Evolutionary conservation across 2,888 invertebrate species (phyloP), one percentile per base, ranked within the genome.

Genomic region (Teleiodes luculella): DNA sequence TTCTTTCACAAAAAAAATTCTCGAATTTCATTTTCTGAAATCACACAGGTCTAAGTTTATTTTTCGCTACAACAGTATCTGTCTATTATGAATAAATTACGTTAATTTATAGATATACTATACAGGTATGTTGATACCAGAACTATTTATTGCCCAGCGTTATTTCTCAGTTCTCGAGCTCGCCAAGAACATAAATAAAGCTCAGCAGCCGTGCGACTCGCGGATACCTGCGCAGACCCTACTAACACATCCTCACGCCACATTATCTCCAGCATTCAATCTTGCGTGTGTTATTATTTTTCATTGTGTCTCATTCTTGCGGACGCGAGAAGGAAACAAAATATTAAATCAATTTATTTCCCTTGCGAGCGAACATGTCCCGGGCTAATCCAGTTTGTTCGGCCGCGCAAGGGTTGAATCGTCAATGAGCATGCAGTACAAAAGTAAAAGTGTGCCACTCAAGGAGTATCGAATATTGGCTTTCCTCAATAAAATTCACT

Each of bases 391-490:
- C 82, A 83, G 87, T 87, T 87, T 87, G 86, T 86, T 80, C 82
- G 86, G 80, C 82, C 83, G 86, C 79, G 81, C 86, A 86, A 85
- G 87, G 87, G 87, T 86, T 86, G 87, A 86, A 87, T 88, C 79
- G 77, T 76, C 87, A 87, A 87, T 87, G 87, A 87, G 86, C 69
- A 69, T 74, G 74, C 75, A 78, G 80, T 78, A 81, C 78, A 81
- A 86, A 83, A 80, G 80, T 83, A 80, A 84, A 85, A 83, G 76
- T 79, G 78, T 78, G 76, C 76, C 76, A 72, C 72, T 76, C 71
- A 72, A 75, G 72, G 72, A 71, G 78, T 81, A 83, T 80, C 78
- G 77, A 78, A 78, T 80, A 81, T 83, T 78, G 79, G 72, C 76
- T 77, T 73, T 77, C 77, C 71, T 64, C 80, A 76, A 80, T 83